phyloP scores from a whole-genome alignment of 2,113 vertebrate species.

The Rhinogobius similis region DNA sequence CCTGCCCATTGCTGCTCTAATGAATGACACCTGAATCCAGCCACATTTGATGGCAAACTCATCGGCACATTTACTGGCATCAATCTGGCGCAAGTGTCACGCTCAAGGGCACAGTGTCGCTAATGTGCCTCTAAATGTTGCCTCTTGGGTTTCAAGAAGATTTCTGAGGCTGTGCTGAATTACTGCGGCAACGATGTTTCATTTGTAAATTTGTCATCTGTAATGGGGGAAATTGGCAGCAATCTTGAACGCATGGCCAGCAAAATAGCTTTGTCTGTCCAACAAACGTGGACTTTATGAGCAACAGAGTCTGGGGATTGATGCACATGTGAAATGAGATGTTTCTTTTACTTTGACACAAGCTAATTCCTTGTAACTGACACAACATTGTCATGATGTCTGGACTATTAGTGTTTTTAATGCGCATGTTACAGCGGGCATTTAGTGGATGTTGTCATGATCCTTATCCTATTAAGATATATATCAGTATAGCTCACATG shows the following conservation, averaged over 20 bases:
- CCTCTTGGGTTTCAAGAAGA: conserved; percentile 45
- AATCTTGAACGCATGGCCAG: conserved; percentile 5
- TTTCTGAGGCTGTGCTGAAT: conserved; percentile 27
- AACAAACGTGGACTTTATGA: conserved; percentile 41
- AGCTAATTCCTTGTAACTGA: too few species aligned
- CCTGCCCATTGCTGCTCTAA: conserved; percentile 38
- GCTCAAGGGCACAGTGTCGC: conserved; percentile 60
- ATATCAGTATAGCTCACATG: too few species aligned
- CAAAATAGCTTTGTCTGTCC: conserved; percentile 30
- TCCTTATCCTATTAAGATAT: too few species aligned
- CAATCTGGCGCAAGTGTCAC: conserved; percentile 63
- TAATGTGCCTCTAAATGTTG: conserved; percentile 15
- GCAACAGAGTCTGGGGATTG: too few species aligned
- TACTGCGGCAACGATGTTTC: conserved; percentile 23
- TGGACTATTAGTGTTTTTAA: too few species aligned
- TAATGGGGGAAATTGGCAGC: conserved; percentile 1
- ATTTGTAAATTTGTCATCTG: conserved; percentile 43
- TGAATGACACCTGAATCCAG: conserved; percentile 55
- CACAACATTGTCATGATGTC: too few species aligned
- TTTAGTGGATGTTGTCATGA: neutral
- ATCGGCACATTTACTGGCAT: conserved; percentile 65
- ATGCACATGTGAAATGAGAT: too few species aligned
- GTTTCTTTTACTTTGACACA: conserved; percentile 14
- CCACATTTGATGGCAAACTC: conserved; percentile 49
- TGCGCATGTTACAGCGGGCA: too few species aligned